These are phyloP conservation scores for Ceratina australensis DNA, from an alignment of 1,140 invertebrate genomes.

Conservation along the genomic window DNA sequence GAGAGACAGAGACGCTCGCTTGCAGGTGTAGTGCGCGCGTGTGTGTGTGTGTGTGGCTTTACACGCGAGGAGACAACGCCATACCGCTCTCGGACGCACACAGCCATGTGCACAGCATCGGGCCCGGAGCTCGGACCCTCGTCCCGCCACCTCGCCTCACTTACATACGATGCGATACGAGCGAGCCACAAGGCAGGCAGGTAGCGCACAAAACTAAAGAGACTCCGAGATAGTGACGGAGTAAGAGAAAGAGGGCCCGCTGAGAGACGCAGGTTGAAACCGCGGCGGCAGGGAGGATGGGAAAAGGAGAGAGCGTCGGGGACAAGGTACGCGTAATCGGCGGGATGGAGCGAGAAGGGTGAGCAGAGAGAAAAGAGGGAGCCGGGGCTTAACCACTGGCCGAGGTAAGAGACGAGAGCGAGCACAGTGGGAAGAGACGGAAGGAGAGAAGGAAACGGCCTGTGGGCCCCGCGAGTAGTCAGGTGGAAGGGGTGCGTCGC, in stretches of 20 bases:
- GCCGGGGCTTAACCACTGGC: conserved; percentile 55
- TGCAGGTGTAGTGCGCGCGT: neutral
- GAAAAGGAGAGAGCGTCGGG: conserved; percentile 17
- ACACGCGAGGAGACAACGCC: conserved; percentile 64
- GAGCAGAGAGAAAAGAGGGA: conserved; percentile 42
- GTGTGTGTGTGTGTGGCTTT: conserved; percentile 29
- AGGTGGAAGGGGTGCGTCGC: conserved; percentile 54
- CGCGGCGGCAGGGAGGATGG: conserved; percentile 10
- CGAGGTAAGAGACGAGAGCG: conserved; percentile 53
- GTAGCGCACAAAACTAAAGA: conserved; percentile 74
- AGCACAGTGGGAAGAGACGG: conserved; percentile 59
- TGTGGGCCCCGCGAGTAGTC: conserved; percentile 21
- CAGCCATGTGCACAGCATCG: conserved; percentile 27
- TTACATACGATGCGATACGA: conserved; percentile 71
- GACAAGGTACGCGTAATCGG: neutral
- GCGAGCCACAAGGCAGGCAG: conserved; percentile 72
- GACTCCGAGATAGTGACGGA: conserved; percentile 54
- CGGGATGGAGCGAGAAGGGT: conserved; percentile 26
- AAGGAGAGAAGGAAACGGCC: conserved; percentile 54
- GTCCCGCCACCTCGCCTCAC: conserved; percentile 66
- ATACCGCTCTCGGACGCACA: conserved; percentile 47
- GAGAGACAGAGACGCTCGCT: neutral
- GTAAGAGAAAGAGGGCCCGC: conserved; percentile 41
- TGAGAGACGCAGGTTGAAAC: conserved; percentile 22
- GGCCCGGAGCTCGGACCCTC: conserved; percentile 55